Percentiles rank a stretch among this genome's conserved stretches.
phyloP scores from a whole-genome alignment of 2,888 invertebrate species.

The Acanthosoma haemorrhoidale region DNA sequence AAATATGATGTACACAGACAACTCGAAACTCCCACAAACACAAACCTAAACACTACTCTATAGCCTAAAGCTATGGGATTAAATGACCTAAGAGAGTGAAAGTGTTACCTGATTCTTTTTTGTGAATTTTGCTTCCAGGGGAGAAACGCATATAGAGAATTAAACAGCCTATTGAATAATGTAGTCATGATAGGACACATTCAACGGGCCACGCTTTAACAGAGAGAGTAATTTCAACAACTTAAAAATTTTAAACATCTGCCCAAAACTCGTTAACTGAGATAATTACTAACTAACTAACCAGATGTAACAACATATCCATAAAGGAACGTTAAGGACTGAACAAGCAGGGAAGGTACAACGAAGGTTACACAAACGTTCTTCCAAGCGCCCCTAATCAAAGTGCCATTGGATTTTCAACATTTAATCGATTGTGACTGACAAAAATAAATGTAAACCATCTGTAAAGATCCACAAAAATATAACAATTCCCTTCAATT shows the following conservation, averaged over 20 bases:
- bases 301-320: not conserved
- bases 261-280: not conserved
- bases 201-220: not conserved
- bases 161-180: not conserved
- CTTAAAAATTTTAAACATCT: not conserved
- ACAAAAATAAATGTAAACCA: too few species aligned
- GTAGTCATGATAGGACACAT: not conserved
- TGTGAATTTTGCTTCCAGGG: not conserved
- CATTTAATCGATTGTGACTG: too few species aligned
- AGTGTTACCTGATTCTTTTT: not conserved
- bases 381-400: too few species aligned
- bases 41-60: too few species aligned
- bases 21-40: not conserved
- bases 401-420: too few species aligned
- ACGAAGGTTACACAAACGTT: not conserved
- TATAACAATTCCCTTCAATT: too few species aligned
- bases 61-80: too few species aligned
- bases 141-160: conserved; percentile 5
- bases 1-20: not conserved
- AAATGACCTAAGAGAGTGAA: not conserved
- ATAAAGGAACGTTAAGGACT: not conserved
- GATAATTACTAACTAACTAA: not conserved
- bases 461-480: too few species aligned
- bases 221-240: not conserved
- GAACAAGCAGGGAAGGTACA: not conserved